phyloP scores from a whole-genome alignment of 1,140 invertebrate species.

The Microplitis mediator region DNA sequence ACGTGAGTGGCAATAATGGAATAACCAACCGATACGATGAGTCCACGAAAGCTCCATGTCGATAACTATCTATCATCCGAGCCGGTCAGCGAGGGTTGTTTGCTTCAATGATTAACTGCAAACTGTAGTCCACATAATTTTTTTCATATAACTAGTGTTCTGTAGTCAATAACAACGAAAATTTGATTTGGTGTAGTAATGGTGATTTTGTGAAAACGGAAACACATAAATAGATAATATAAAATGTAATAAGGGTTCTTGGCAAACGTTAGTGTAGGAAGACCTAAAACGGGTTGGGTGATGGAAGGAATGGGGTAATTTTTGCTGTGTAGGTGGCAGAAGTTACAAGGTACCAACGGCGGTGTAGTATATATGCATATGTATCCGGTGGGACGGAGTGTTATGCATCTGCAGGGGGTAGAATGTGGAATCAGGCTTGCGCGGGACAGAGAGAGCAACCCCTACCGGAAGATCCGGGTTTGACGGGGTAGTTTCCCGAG shows the following conservation, averaged over 20 bases:
- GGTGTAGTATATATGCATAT: constrained; percentile 19
- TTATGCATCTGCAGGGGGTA: constrained; percentile 35
- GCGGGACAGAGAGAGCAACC: constrained; percentile 33
- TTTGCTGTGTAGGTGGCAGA: not conserved
- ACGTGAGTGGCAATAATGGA: constrained; percentile 51
- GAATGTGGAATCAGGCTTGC: constrained; percentile 46
- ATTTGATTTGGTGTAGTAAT: constrained; percentile 20
- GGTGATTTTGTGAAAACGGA: not conserved
- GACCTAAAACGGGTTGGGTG: constrained; percentile 30
- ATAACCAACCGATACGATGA: constrained; percentile 39
- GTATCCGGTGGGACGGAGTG: constrained; percentile 32
- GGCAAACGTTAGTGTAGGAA: constrained; percentile 35
- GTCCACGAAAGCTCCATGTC: constrained; percentile 38
- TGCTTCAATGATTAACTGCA: constrained; percentile 8
- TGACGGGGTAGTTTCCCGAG: constrained; percentile 47
- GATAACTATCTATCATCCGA: constrained; percentile 33
- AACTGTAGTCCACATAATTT: not conserved
- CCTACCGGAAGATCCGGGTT: constrained; percentile 52
- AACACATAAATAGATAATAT: constrained; percentile 38
- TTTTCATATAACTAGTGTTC: not conserved
- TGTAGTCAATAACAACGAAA: not conserved
- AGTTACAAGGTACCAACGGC: not conserved
- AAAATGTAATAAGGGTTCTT: constrained; percentile 58
- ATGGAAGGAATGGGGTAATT: constrained; percentile 12
- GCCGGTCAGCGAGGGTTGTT: not conserved